Evolutionary conservation across 2,113 vertebrate species (phyloP).

Genomic region (Phylloscopus trochilus): DNA sequence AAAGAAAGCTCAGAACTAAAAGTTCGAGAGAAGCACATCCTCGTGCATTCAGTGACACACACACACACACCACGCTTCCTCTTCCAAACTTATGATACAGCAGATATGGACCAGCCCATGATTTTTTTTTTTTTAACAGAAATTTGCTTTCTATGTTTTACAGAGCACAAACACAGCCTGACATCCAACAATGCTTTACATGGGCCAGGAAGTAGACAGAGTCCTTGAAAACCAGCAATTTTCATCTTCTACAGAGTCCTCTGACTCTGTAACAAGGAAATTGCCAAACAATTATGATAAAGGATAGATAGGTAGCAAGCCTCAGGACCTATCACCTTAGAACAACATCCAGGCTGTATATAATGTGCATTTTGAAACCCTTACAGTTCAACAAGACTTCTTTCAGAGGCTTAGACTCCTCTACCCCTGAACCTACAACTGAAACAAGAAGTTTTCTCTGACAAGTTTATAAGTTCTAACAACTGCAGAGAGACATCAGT

Average conservation of each 20-base stretch:
- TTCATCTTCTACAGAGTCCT: not conserved
- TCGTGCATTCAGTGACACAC: not conserved
- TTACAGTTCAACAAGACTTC: not conserved
- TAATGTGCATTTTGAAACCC: not conserved
- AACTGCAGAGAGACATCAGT: not conserved
- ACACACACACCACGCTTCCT: not conserved
- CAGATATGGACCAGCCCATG: not conserved
- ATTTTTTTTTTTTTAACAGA: not conserved
- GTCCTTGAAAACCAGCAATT: not conserved
- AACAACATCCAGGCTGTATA: not conserved
- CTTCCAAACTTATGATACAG: not conserved
- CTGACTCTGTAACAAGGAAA: not conserved
- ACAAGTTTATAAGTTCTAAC: not conserved
- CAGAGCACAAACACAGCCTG: not conserved
- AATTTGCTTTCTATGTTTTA: slow-evolving; percentile 1
- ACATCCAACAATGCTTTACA: not conserved
- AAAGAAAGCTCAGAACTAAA: not conserved
- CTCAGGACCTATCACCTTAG: not conserved
- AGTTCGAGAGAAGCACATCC: not conserved
- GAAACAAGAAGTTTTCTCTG: not conserved
- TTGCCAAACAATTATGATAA: not conserved
- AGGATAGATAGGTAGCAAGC: not conserved
- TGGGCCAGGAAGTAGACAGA: not conserved
- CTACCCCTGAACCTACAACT: not conserved
- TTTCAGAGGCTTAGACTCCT: not conserved